phyloP scores from a whole-genome alignment of 2,113 vertebrate genomes.

The Genyomyrus donnyi region DNA sequence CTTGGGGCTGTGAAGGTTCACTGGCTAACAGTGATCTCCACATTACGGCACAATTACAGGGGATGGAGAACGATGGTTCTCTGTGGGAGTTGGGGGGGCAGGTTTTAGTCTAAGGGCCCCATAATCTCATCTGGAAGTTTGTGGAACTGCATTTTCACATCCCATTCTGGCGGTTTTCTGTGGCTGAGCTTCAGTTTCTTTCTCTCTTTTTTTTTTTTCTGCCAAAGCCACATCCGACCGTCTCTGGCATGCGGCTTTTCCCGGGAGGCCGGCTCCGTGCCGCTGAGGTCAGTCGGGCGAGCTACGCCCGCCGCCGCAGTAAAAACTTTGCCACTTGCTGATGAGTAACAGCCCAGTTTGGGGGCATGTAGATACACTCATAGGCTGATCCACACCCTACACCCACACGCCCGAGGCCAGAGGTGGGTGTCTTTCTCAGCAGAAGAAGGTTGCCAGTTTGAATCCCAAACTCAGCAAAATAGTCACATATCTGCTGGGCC shows the following conservation, averaged over 20 bases:
- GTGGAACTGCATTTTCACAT: slow-evolving; percentile 6
- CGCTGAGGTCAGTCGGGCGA: neutral
- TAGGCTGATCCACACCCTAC: neutral
- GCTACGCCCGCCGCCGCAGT: neutral
- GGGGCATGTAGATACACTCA: neutral
- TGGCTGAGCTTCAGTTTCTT: neutral
- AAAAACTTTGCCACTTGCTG: neutral
- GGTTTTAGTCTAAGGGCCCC: neutral
- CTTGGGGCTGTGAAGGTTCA: neutral
- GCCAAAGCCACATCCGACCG: neutral
- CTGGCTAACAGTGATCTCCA: neutral
- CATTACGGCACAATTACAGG: neutral
- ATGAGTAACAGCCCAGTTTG: neutral
- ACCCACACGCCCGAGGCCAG: neutral
- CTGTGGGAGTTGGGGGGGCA: neutral
- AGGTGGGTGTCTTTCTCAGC: neutral
- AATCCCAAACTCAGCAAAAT: neutral
- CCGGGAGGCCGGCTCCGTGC: neutral
- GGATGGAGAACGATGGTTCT: neutral
- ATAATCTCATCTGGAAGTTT: neutral
- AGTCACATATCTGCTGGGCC: neutral
- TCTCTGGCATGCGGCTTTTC: neutral
- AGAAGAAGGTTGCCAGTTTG: neutral
- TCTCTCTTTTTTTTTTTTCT: neutral
- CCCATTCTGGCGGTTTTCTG: neutral